Evolutionary conservation across 2,797 vertebrate genomes (phyloP), one percentile per base, ranked within the genome.

Genomic region (Arvicola amphibius): DNA sequence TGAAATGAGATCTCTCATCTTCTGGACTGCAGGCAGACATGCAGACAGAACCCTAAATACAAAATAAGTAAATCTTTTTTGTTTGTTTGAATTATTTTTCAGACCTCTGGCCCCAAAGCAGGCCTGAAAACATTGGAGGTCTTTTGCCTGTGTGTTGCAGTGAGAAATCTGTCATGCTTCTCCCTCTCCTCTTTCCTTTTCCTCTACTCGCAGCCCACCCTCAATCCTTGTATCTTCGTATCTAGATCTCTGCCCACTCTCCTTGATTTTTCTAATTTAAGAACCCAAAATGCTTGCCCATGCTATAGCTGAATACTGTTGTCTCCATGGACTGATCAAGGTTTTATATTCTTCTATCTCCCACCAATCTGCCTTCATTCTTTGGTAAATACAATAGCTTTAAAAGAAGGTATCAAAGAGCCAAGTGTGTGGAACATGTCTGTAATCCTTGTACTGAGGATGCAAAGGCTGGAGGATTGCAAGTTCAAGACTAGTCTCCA

Each of bases 121-220:
- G 95, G 71, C 89, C 94, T 95, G 40, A 97, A 94, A 91, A 94
- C 85, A 94, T 67, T 1, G 71, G 59, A 97, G 90, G n/a, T 61
- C 78, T 76, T 93, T 56, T 97, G 93, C 93, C 88, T 89, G 27
- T 88, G 83, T 63, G 32, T 97, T 94, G 59, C 74, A 71, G 1
- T 96, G 63, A 80, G 65, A 95, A 76, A 12, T 83, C 59, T 37
- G 34, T 48, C 48, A 40, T 83, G 56, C 56, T 61, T n/a, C 40
- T 71, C 37, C 25, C n/a, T 80, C 48, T 69, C 16, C 19, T 29
- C 71, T 37, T 27, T 0, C 16, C 14, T 40, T 88, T 29, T 21
- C 40, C 43, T 77, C 29, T 59, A 29, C 40, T 40, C 29, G 53
- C 29, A 11, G 37, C 11, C 34, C 11, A 8, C 5, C 63, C 32